Conservation (phyloP, 2,797 vertebrate genomes). For the Megaceryle alcyon region DNA sequence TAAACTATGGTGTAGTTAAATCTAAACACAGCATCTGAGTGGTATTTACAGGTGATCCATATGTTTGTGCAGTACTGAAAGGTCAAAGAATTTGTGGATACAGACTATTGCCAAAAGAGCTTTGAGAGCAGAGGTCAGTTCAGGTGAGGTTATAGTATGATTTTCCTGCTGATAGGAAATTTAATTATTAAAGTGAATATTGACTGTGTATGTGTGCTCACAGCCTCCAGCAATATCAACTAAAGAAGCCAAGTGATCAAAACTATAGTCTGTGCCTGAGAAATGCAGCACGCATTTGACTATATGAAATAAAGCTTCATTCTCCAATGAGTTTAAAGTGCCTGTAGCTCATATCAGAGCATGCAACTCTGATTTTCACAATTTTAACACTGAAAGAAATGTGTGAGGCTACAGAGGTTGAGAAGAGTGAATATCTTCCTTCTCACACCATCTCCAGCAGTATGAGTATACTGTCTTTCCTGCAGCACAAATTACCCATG, state of each 20-base stretch:
- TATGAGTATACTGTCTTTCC: not conserved
- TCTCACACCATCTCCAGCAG: not conserved
- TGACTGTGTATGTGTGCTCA: slow-evolving; percentile 6
- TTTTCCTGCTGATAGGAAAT: slow-evolving; percentile 15
- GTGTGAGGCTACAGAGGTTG: not conserved
- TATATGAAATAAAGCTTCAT: not conserved
- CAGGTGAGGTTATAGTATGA: not conserved
- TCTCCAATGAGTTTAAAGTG: not conserved
- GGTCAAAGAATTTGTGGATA: slow-evolving; percentile 29
- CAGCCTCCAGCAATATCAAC: not conserved
- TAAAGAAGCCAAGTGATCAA: not conserved
- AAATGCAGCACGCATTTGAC: not conserved
- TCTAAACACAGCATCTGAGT: not conserved
- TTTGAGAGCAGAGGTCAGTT: slow-evolving; percentile 7
- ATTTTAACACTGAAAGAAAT: not conserved
- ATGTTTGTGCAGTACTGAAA: not conserved
- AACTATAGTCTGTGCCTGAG: not conserved
- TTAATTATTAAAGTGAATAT: slow-evolving; percentile 54
- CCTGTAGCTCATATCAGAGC: not conserved
- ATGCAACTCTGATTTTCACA: not conserved
- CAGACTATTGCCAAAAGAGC: not conserved
- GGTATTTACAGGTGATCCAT: slow-evolving; percentile 12
- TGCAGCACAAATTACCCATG: not conserved
- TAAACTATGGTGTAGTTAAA: not conserved
- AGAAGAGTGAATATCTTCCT: not conserved